Evolutionary conservation across 2,113 vertebrate species (phyloP), one percentile per base, ranked within the genome.

Genomic region (Chionis minor): DNA sequence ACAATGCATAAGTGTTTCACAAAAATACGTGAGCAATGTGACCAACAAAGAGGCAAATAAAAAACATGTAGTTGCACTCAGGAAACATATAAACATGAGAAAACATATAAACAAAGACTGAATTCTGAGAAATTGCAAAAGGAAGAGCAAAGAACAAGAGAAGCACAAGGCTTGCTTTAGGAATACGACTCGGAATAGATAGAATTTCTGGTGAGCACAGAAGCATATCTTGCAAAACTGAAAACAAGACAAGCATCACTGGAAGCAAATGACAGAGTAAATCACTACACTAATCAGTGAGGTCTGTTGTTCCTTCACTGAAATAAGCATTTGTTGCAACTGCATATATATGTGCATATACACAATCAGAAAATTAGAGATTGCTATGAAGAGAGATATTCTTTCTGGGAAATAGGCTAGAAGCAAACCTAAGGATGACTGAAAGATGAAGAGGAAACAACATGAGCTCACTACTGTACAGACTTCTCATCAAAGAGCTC

Each of bases 261-360:
- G 12, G 23, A 8, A 93, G 12, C 6, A 74, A 35, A 66, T 85
- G 30, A 59, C 32, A 49, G 22, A 58, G 8, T 86, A 54, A 69
- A 73, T 35, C 22, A 77, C 4, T 26, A 70, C 12, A 45, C 4
- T n/a, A 15, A 65, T 67, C 38, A 61, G 19, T 58, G 27, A 75
- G 3, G 16, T 35, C 23, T 73, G 22, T 47, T 63, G 14, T 45
- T 74, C 61, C 21, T 74, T 51, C 24, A 82, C 17, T 73, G 33
- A 82, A 91, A 82, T 40, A 67, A 62, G 1, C 7, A 52, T 56
- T 74, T 44, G 14, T 44, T 88, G 54, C 42, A 69, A 14, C 4
- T 30, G 12, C 1, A 0, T 11, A 5, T 27, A 33, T 27, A 33
- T 26, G 16, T 61, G 12, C 1, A 0, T 51, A 40, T 51, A 72